Evolutionary conservation across 2,888 invertebrate species (phyloP), one percentile per base, ranked within the genome.

Genomic region (Mesoligia furuncula): DNA sequence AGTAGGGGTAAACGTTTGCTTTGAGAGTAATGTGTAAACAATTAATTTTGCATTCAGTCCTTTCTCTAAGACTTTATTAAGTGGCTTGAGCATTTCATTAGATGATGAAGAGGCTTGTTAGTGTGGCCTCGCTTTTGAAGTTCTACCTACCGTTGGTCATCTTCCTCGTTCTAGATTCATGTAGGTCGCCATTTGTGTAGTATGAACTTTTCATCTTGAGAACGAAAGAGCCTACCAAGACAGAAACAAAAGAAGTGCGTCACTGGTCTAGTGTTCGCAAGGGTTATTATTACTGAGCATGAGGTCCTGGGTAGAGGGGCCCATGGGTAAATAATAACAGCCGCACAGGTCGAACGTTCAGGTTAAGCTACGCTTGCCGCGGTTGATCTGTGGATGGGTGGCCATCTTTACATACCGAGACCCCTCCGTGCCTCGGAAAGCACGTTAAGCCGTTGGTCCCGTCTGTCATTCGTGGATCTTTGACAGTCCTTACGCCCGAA

Each of bases 21-120:
- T 86, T 79, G 79, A 80, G 88, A 87, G 89, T 90, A 90, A 90
- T 88, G 87, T 85, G 88, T 85, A 85, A 90, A 89, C 85, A 89
- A 89, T 89, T 87, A 85, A 79, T 88, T 85, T 85, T 66, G 80
- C 86, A 87, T 84, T 87, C 75, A 81, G 75, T 84, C 81, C 83
- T 87, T 82, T 85, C 86, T 83, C 86, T 69, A 48, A 73, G 84
- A 68, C 82, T 81, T 78, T 81, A 85, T 85, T 81, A 64, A 74
- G 82, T 82, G 66, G 69, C 75, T 85, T 75, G 48, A 67, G 77
- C 31, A 65, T 77, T 72, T 75, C 84, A 73, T 80, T 80, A 62
- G 83, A 70, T 45, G 72, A 48, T 54, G 59, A 67, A 73, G 82
- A 73, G 64, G n/a, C 73, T 78, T 59, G 42, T 77, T 76, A 62